Conservation (phyloP, 2,888 invertebrate genomes). For the Clivina fossor region DNA sequence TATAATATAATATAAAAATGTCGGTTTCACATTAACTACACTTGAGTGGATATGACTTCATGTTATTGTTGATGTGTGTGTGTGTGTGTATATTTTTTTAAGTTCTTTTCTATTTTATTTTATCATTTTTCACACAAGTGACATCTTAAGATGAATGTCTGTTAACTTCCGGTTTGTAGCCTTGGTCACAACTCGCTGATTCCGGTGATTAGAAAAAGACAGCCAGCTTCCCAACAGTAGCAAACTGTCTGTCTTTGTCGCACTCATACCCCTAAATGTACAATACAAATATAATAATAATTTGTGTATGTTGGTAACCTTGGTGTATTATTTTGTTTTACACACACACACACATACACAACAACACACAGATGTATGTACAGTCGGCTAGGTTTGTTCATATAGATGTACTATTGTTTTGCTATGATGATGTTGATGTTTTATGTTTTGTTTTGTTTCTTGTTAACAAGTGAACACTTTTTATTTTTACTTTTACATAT, state of each 20-base stretch:
- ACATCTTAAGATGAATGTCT: constrained; percentile 52
- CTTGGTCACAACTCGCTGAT: constrained; percentile 39
- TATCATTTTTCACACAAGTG: constrained; percentile 52
- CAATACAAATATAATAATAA: too few species aligned
- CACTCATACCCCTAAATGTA: too few species aligned
- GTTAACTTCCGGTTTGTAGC: constrained; percentile 42
- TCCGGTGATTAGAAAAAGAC: constrained; percentile 30
- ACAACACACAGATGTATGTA: background rate
- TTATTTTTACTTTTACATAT: too few species aligned
- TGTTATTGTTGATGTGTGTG: constrained; percentile 17
- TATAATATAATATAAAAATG: constrained; percentile 17
- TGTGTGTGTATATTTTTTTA: background rate
- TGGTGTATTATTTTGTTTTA: too few species aligned
- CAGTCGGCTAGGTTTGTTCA: too few species aligned
- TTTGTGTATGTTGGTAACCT: too few species aligned
- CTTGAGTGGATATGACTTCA: constrained; percentile 30
- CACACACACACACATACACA: constrained; percentile 7
- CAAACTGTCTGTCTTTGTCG: too few species aligned
- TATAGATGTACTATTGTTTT: too few species aligned
- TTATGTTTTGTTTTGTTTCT: too few species aligned
- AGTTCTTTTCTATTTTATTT: constrained; percentile 42
- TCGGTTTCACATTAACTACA: constrained; percentile 32
- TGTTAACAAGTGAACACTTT: too few species aligned
- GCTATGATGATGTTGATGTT: too few species aligned
- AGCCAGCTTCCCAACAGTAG: too few species aligned